These are phyloP conservation scores for Bombus fervidus DNA, from an alignment of 1,140 invertebrate genomes.

Conservation along the genomic window DNA sequence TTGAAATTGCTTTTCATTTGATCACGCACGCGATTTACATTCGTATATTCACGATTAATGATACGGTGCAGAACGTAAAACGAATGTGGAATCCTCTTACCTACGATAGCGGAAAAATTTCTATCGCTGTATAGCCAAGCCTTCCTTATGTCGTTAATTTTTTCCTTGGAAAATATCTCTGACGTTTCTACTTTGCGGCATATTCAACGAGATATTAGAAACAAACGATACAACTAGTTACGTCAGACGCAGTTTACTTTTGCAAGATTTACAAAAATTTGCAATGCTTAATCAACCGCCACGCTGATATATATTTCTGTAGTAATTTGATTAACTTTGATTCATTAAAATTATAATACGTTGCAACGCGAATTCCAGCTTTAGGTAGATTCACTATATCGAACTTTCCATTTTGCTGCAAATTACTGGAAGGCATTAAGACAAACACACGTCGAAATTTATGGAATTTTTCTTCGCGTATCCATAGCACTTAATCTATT, in stretches of 20 bases:
- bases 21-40: not conserved
- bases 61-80: not conserved
- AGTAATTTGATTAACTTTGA: not conserved
- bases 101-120: not conserved
- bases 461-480: not conserved
- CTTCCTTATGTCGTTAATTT: not conserved
- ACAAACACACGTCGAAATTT: not conserved
- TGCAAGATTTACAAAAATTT: not conserved
- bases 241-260: not conserved
- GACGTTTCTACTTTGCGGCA: not conserved
- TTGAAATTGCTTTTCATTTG: not conserved
- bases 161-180: not conserved
- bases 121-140: not conserved
- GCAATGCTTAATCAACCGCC: not conserved
- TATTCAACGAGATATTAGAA: not conserved
- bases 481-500: not conserved
- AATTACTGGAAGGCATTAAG: not conserved
- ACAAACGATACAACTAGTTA: no score
- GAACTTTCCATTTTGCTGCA: not conserved
- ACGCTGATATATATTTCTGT: no score
- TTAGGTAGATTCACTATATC: not conserved
- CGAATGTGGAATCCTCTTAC: conserved; percentile 2
- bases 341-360: not conserved
- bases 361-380: no score
- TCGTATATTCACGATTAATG: not conserved